phyloP scores from a whole-genome alignment of 2,888 invertebrate genomes.

The Troides helena region DNA sequence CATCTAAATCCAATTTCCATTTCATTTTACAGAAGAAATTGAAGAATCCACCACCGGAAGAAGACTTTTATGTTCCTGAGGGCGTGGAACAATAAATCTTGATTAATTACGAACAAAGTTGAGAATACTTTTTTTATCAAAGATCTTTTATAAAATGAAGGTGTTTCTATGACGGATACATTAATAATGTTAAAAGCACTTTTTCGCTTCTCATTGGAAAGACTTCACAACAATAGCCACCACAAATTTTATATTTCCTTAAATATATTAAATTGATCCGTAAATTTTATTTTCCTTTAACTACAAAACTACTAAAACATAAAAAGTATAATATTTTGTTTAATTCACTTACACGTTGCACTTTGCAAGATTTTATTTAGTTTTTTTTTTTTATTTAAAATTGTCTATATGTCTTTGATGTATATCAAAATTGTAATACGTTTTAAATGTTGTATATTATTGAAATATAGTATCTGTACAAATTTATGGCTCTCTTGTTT shows the following conservation, averaged over 20 bases:
- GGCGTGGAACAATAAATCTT: constrained; percentile 33
- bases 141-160: no score
- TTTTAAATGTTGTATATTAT: not conserved
- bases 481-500: not conserved
- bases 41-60: constrained; percentile 33
- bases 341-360: not conserved
- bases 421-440: not conserved
- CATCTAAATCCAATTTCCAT: constrained; percentile 7
- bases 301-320: not conserved
- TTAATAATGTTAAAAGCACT: no score
- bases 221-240: no score
- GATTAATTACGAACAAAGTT: not conserved
- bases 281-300: no score
- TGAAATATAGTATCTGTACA: not conserved
- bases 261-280: no score
- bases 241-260: no score
- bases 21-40: constrained; percentile 41
- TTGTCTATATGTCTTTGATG: not conserved
- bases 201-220: no score
- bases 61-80: constrained; percentile 59
- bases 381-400: not conserved
- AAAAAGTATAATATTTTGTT: not conserved
- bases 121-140: not conserved
- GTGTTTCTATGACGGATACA: no score
- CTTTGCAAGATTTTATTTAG: not conserved